These are phyloP conservation scores for Burhinus bistriatus DNA, from an alignment of 2,113 vertebrate species.

Conservation along the genomic window DNA sequence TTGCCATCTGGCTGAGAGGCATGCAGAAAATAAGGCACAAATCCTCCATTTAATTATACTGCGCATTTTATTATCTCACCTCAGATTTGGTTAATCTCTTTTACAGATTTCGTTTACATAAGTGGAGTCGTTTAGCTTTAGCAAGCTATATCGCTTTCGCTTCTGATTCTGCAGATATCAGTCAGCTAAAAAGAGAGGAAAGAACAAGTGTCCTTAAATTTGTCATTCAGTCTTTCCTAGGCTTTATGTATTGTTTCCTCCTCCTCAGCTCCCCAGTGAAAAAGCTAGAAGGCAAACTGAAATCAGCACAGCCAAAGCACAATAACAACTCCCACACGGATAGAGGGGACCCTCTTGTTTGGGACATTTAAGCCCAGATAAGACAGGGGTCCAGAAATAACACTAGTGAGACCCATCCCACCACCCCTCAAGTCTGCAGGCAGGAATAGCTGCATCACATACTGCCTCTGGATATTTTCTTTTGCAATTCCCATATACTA, in stretches of 20 bases:
- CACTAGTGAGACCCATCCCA: neutral
- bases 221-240: neutral
- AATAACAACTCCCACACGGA: neutral
- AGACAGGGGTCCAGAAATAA: neutral
- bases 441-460: neutral
- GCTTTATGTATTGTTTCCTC: neutral
- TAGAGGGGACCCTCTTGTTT: neutral
- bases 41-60: slow-evolving; percentile 26
- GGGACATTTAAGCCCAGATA: neutral
- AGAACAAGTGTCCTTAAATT: slow-evolving; percentile 26
- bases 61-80: slow-evolving; percentile 44
- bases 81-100: slow-evolving; percentile 19
- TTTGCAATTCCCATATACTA: neutral
- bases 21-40: neutral
- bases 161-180: slow-evolving; percentile 38
- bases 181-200: slow-evolving; percentile 30
- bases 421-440: neutral
- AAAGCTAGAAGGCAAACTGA: neutral
- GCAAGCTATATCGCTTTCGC: neutral
- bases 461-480: neutral
- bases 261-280: neutral
- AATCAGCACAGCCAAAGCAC: neutral
- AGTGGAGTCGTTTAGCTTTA: slow-evolving; percentile 27
- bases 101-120: neutral
- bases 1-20: slow-evolving; percentile 16